Evolutionary conservation across 92 coral and sea anemone species (phyloP).

Genomic region (Desmophyllum pertusum): DNA sequence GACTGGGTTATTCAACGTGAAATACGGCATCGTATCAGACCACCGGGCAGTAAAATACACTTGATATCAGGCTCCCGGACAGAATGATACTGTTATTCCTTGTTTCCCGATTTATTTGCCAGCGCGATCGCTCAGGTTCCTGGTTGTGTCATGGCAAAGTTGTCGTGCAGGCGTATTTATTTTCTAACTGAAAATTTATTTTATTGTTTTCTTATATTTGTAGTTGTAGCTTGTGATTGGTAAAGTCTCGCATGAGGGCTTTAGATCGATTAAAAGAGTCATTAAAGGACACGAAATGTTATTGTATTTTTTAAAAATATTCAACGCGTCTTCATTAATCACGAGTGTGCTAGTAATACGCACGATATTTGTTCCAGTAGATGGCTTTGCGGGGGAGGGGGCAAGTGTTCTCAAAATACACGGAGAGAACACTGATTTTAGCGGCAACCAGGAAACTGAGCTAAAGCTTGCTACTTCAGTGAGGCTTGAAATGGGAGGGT

Average conservation of each 20-base stretch:
- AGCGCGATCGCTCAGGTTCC: background rate
- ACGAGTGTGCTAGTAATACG: background rate
- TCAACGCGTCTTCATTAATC: background rate
- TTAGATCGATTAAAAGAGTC: background rate
- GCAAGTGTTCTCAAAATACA: background rate
- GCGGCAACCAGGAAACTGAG: too few relatives aligned
- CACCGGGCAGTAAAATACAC: background rate
- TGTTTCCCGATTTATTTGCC: background rate
- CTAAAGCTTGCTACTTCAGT: too few relatives aligned
- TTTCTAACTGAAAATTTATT: background rate
- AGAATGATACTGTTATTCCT: background rate
- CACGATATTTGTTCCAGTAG: background rate
- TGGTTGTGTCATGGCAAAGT: background rate
- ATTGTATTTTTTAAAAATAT: background rate
- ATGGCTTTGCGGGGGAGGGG: background rate
- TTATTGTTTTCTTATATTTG: background rate
- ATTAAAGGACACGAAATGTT: background rate
- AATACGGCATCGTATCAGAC: conserved; percentile 35
- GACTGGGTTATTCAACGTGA: conserved; percentile 30
- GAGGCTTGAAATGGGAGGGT: too few relatives aligned
- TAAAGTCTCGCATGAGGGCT: conserved; percentile 16
- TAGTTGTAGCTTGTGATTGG: background rate
- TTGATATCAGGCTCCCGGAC: background rate
- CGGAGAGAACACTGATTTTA: too few relatives aligned
- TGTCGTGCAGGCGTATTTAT: background rate